Evolutionary conservation across 1,140 invertebrate species (phyloP), one percentile per base, ranked within the genome.

Genomic region (Caerostris extrusa): DNA sequence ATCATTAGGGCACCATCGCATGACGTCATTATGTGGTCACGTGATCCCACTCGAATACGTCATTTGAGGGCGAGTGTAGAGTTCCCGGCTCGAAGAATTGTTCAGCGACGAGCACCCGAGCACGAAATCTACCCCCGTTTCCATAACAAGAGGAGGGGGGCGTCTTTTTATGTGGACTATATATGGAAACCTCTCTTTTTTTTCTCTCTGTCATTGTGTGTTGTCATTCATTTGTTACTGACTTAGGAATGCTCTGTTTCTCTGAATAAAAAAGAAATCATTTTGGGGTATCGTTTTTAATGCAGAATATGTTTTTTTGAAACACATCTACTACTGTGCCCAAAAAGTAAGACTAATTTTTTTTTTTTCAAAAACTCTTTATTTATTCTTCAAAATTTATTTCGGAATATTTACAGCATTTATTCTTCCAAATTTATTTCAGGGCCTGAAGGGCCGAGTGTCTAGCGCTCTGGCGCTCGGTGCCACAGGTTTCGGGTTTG

Each of bases 11-110:
- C 12, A 10, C 10, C 50, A 56, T 83, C 82, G 14, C 53, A 83
- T 83, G 82, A 83, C 82, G 82, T 83, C 82, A 83, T 83, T 83
- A 83, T 58, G 82, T 58, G 53, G 82, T 83, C 82, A 83, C 82
- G 34, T 83, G 82, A 83, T 58, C 53, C 82, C 55, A n/a, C 82
- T 77, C 71, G 50, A 10, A 77, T 77, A 77, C 71, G 56, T 83
- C 82, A 83, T 34, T 34, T 77, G 71, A 12, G 71, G 71, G 34
- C 55, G 55, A 83, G 82, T 83, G 14, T 83, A 83, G 55, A 19
- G 82, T 57, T 83, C 53, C 82, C n/a, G 7, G 82, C 82, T n/a
- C n/a, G 14, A 5, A 64, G 8, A 19, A 77, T 19, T 77, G 8
- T 14, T 77, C 55, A 17, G 19, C 82, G n/a, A 55, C 12, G 55